phyloP scores from a whole-genome alignment of 2,797 vertebrate species.

The Limosa lapponica region DNA sequence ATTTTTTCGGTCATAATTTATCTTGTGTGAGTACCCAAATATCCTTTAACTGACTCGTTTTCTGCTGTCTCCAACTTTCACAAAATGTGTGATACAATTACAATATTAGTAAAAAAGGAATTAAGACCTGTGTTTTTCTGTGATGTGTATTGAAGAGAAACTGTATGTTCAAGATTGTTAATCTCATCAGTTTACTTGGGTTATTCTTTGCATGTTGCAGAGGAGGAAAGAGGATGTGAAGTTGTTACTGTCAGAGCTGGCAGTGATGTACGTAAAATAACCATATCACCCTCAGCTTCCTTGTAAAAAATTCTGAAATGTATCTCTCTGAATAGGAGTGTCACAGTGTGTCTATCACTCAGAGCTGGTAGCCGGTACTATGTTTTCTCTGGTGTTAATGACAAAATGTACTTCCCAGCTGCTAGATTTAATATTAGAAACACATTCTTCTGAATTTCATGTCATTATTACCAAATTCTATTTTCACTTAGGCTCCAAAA shows the following conservation, averaged over 20 bases:
- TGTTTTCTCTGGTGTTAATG: neutral
- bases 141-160: neutral
- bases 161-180: neutral
- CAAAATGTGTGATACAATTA: accelerated
- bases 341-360: neutral
- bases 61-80: neutral
- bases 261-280: neutral
- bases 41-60: neutral
- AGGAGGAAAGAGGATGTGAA: neutral
- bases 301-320: neutral
- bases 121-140: neutral
- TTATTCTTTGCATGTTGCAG: neutral
- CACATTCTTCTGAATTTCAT: neutral
- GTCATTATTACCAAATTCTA: neutral
- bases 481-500: neutral
- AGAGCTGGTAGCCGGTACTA: neutral
- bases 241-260: neutral
- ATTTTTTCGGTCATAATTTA: neutral
- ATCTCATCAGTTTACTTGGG: neutral
- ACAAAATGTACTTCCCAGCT: neutral
- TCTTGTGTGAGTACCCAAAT: neutral
- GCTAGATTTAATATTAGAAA: neutral
- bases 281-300: neutral
- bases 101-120: neutral
- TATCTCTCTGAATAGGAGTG: neutral